These are phyloP conservation scores for Pygocentrus nattereri DNA, from an alignment of 2,797 vertebrate genomes.

Conservation along the genomic window DNA sequence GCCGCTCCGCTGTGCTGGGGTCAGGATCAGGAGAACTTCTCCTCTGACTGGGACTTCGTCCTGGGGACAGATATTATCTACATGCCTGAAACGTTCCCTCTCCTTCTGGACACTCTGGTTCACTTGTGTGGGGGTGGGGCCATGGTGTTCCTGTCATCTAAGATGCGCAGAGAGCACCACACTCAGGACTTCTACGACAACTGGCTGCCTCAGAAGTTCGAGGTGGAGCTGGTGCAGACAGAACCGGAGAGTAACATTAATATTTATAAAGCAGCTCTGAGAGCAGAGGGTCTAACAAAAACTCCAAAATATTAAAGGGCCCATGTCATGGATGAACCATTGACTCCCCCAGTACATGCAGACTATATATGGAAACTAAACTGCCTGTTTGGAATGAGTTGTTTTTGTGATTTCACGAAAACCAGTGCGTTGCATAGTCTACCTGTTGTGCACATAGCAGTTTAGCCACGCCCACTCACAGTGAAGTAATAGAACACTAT, in stretches of 20 bases:
- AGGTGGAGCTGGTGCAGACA: conserved; percentile 73
- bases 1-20: conserved; percentile 86
- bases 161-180: conserved; percentile 83
- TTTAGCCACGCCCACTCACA: too few relatives aligned
- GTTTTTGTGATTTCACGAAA: too few relatives aligned
- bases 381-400: too few relatives aligned
- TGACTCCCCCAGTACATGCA: too few relatives aligned
- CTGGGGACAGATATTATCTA: conserved; percentile 88
- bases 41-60: conserved; percentile 84
- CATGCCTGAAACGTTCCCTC: conserved; percentile 79
- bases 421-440: too few relatives aligned
- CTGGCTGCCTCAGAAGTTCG: conserved; percentile 78
- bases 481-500: too few relatives aligned
- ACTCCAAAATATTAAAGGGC: too few relatives aligned
- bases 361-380: too few relatives aligned
- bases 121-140: conserved; percentile 78
- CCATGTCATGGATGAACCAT: too few relatives aligned
- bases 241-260: conserved; percentile 80
- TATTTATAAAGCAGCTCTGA: conserved; percentile 80
- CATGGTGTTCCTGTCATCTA: conserved; percentile 80
- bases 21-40: conserved; percentile 78
- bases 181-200: conserved; percentile 80
- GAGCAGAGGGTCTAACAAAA: not conserved
- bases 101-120: conserved; percentile 81
- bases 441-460: too few relatives aligned